These are phyloP conservation scores for Eumerus sabulonum DNA, from an alignment of 2,888 invertebrate species.

Conservation along the genomic window DNA sequence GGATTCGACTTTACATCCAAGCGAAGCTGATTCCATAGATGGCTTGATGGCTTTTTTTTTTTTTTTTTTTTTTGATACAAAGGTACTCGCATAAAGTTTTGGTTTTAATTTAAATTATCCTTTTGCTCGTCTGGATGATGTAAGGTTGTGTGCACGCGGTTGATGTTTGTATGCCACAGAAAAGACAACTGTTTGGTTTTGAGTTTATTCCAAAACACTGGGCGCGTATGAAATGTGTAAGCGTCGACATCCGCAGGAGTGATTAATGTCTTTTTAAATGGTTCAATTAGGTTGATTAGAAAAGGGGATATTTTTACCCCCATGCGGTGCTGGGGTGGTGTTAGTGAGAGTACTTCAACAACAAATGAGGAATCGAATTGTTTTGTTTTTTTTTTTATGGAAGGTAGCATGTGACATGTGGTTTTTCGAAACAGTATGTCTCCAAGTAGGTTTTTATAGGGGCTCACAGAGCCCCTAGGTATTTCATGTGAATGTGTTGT, in stretches of 20 bases:
- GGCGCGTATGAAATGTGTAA: constrained; percentile 48
- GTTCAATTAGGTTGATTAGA: constrained; percentile 74
- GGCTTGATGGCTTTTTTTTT: no score
- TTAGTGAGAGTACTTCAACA: no score
- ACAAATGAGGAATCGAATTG: no score
- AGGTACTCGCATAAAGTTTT: constrained; percentile 28
- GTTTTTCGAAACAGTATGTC: no score
- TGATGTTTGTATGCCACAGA: constrained; percentile 32
- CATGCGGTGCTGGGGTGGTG: no score
- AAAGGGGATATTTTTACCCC: constrained; percentile 22
- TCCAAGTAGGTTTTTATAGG: no score
- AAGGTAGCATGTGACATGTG: no score
- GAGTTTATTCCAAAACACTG: constrained; percentile 47
- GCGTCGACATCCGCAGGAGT: constrained; percentile 56
- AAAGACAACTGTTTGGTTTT: constrained; percentile 55
- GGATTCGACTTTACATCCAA: constrained; percentile 54
- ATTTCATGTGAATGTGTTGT: no score
- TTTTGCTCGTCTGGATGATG: constrained; percentile 10
- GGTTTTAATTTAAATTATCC: constrained; percentile 60
- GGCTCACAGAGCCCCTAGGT: no score
- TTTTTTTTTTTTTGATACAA: no score
- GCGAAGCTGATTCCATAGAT: constrained; percentile 6
- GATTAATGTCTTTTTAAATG: constrained; percentile 79
- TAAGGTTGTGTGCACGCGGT: constrained; percentile 11
- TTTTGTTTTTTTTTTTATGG: no score